phyloP scores from a whole-genome alignment of 2,888 invertebrate genomes.

The Nephrocerus scutellatus region DNA sequence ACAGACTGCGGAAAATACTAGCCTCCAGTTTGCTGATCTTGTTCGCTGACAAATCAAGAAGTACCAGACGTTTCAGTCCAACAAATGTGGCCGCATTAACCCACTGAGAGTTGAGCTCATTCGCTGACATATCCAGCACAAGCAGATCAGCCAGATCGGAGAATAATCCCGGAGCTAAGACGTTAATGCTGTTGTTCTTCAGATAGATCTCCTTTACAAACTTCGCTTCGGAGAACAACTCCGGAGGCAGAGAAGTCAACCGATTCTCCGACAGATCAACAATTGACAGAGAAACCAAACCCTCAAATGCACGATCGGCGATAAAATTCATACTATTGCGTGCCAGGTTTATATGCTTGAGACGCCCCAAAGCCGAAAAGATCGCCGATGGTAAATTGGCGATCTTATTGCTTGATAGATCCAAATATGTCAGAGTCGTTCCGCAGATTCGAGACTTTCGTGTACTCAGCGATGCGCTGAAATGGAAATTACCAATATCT shows the following conservation, averaged over 20 bases:
- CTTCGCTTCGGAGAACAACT: conserved; percentile 73
- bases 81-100: conserved; percentile 77
- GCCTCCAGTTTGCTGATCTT: conserved; percentile 75
- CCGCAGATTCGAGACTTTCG: conserved; percentile 48
- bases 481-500: conserved; percentile 79
- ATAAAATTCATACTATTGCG: conserved; percentile 84
- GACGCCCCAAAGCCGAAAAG: conserved; percentile 68
- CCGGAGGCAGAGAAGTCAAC: conserved; percentile 77
- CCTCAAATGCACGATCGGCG: conserved; percentile 74
- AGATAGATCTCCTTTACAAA: conserved; percentile 82
- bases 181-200: conserved; percentile 84
- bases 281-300: conserved; percentile 70
- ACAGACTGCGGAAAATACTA: conserved; percentile 74
- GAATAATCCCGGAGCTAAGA: conserved; percentile 76
- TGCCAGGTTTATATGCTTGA: conserved; percentile 74
- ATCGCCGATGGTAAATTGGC: conserved; percentile 74
- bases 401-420: conserved; percentile 79
- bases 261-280: conserved; percentile 86
- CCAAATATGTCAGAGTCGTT: conserved; percentile 70
- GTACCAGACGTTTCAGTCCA: conserved; percentile 77
- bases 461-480: conserved; percentile 56
- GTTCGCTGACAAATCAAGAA: conserved; percentile 79
- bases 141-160: conserved; percentile 72
- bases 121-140: conserved; percentile 75
- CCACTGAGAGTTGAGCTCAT: conserved; percentile 80